These are phyloP conservation scores for Pangasius mekongensis DNA, from an alignment of 2,797 vertebrate genomes.

Conservation along the genomic window DNA sequence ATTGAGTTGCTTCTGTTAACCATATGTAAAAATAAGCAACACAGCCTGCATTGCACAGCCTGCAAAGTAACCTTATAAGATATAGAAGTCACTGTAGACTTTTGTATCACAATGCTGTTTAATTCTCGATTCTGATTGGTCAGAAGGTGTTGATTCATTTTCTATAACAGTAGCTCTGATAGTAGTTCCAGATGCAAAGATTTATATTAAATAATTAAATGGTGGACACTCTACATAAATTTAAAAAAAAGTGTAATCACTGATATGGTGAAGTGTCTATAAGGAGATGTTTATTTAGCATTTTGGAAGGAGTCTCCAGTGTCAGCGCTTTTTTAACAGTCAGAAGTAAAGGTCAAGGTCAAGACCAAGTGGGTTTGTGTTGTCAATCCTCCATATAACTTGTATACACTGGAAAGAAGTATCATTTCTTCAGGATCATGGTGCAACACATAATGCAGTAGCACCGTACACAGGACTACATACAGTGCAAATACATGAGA, in stretches of 20 bases:
- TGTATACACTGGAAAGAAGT: not conserved
- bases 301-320: not conserved
- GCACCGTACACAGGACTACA: not conserved
- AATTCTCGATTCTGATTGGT: not conserved
- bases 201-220: not conserved
- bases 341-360: not conserved
- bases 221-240: not conserved
- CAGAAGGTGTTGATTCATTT: not conserved
- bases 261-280: not conserved
- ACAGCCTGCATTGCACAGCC: not conserved
- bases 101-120: not conserved
- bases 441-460: not conserved
- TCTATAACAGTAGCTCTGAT: not conserved
- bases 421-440: not conserved
- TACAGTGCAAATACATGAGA: not conserved
- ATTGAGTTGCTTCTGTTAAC: not conserved
- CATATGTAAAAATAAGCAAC: not conserved
- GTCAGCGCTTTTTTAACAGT: not conserved
- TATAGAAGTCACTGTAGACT: not conserved
- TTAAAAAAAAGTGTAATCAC: not conserved
- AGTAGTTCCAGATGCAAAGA: not conserved
- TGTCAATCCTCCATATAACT: not conserved
- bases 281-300: not conserved
- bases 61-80: not conserved
- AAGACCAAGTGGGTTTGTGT: not conserved